Evolutionary conservation across 2,113 vertebrate species (phyloP).

Genomic region (Thryonomys swinderianus): DNA sequence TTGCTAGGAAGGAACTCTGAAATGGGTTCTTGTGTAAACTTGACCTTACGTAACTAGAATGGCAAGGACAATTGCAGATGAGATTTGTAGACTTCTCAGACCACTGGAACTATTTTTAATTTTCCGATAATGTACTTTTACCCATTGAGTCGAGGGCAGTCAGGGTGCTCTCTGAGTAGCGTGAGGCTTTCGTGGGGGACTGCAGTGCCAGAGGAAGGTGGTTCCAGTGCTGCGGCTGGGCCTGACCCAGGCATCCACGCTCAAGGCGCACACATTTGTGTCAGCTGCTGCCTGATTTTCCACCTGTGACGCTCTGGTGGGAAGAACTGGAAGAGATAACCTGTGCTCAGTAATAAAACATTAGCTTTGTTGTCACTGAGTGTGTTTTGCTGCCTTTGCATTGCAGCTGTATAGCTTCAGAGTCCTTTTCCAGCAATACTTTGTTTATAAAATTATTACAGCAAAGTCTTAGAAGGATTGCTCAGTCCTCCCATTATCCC

Average conservation of each 20-base stretch:
- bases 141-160: neutral
- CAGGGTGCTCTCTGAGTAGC: neutral
- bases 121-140: neutral
- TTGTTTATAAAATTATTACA: rapidly evolving
- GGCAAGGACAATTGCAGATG: neutral
- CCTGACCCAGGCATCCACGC: neutral
- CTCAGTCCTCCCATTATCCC: neutral
- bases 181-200: rapidly evolving
- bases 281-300: rapidly evolving
- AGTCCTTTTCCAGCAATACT: neutral
- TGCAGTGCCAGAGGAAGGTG: rapidly evolving
- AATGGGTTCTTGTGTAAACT: constrained; percentile 38
- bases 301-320: rapidly evolving
- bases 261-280: rapidly evolving
- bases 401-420: rapidly evolving
- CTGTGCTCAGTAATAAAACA: too few species aligned
- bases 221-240: too few species aligned
- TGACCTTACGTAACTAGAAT: constrained; percentile 12
- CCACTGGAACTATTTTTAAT: neutral
- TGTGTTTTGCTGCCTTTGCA: rapidly evolving
- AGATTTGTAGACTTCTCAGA: neutral
- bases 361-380: neutral
- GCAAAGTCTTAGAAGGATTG: rapidly evolving
- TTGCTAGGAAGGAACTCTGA: constrained; percentile 63
- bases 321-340: neutral